Conservation (phyloP, 2,113 vertebrate genomes). For the Lepidothrix coronata region DNA sequence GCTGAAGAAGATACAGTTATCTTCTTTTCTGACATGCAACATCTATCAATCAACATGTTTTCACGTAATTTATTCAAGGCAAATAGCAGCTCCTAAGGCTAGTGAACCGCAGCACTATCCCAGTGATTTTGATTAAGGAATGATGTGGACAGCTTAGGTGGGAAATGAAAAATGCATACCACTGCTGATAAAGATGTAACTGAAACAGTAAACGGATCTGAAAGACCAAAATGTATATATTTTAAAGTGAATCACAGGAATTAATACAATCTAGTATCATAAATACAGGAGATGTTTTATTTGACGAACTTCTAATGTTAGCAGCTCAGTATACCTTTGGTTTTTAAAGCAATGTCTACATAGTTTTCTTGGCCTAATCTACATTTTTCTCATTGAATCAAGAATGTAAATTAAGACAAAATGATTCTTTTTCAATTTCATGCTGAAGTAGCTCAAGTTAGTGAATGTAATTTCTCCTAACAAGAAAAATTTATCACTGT, state of each 20-base stretch:
- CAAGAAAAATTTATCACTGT: constrained; percentile 99
- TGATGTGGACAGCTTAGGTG: constrained; percentile 79
- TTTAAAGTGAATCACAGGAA: constrained; percentile 52
- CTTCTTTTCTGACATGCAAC: constrained; percentile 91
- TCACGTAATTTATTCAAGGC: constrained; percentile 88
- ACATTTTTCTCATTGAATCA: constrained; percentile 95
- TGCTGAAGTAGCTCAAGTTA: constrained; percentile 99
- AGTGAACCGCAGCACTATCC: constrained; percentile 80
- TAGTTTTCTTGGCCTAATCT: constrained; percentile 82
- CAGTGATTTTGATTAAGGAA: constrained; percentile 87
- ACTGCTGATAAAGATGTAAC: constrained; percentile 82
- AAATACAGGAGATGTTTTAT: constrained; percentile 62
- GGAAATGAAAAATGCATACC: constrained; percentile 80
- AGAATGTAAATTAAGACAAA: constrained; percentile 99
- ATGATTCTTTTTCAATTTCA: constrained; percentile 99
- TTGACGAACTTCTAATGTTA: constrained; percentile 76
- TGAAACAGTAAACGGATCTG: constrained; percentile 73
- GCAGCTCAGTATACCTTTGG: constrained; percentile 72
- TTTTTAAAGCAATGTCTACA: constrained; percentile 71
- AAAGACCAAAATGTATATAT: constrained; percentile 66
- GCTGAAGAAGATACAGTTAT: constrained; percentile 95
- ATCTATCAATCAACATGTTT: constrained; percentile 96
- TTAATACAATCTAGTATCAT: constrained; percentile 65
- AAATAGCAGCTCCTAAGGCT: constrained; percentile 85
- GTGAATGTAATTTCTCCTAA: constrained; percentile 98